phyloP scores from a whole-genome alignment of 1,140 invertebrate genomes.

The Lasioglossum baleicum region DNA sequence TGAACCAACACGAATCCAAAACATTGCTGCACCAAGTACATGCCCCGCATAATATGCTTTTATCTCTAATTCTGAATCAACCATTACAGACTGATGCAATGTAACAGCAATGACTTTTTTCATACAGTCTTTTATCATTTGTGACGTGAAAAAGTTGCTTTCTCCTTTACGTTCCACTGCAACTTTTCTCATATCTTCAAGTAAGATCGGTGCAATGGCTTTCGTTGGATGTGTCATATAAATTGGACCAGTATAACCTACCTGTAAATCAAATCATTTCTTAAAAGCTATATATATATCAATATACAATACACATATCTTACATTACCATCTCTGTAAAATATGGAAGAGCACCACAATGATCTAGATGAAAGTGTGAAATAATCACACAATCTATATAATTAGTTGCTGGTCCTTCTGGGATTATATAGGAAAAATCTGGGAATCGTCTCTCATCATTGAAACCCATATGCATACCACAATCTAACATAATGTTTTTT shows the following conservation, averaged over 20 bases:
- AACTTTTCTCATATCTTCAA: conserved; percentile 95
- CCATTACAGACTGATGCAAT: conserved; percentile 98
- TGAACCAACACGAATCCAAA: conserved; percentile 96
- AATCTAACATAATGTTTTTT: conserved; percentile 99
- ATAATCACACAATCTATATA: conserved; percentile 99
- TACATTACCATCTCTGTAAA: conserved; percentile 94
- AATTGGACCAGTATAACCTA: conserved; percentile 98
- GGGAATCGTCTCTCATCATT: conserved; percentile 99
- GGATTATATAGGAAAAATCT: conserved; percentile 97
- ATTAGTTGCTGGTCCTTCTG: conserved; percentile 93
- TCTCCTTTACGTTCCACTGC: conserved; percentile 98
- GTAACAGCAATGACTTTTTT: conserved; percentile 99
- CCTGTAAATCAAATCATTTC: conserved; percentile 55
- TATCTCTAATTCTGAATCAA: conserved; percentile 98
- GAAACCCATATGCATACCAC: conserved; percentile 99
- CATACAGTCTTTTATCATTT: conserved; percentile 99
- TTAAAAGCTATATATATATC: neutral
- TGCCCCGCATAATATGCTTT: conserved; percentile 99
- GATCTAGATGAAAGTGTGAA: conserved; percentile 99
- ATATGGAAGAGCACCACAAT: conserved; percentile 98
- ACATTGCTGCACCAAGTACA: conserved; percentile 99
- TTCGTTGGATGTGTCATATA: conserved; percentile 99
- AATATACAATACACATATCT: too few relatives aligned
- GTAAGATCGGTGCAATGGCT: conserved; percentile 98
- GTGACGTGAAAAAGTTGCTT: conserved; percentile 98